phyloP scores from a whole-genome alignment of 1,140 invertebrate species.

The Monochamus saltuarius region DNA sequence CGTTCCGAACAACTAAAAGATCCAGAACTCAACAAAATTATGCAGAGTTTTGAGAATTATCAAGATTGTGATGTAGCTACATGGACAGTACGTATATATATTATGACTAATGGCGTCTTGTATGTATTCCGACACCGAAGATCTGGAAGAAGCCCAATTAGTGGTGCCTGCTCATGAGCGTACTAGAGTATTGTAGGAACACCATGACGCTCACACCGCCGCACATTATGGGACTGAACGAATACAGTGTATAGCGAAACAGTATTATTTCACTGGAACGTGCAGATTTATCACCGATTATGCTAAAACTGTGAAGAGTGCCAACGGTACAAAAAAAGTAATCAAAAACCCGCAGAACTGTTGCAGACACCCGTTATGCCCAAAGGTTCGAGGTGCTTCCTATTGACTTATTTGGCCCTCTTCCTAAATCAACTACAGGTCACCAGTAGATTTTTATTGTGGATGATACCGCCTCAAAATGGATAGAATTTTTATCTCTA shows the following conservation, averaged over 20 bases:
- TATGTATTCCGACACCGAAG: slow-evolving; percentile 37
- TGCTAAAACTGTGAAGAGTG: slow-evolving; percentile 19
- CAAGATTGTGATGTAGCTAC: not conserved
- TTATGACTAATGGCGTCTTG: slow-evolving; percentile 41
- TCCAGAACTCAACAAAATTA: slow-evolving; percentile 1
- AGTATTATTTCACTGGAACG: slow-evolving; percentile 45
- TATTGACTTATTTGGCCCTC: slow-evolving; percentile 38
- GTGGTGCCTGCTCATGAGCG: slow-evolving; percentile 31
- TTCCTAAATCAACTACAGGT: slow-evolving; percentile 11
- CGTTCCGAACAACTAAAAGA: slow-evolving; percentile 10
- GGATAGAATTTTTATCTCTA: slow-evolving; percentile 32
- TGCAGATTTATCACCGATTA: slow-evolving; percentile 34
- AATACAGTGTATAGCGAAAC: slow-evolving; percentile 24
- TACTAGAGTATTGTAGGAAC: slow-evolving; percentile 21
- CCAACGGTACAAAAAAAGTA: slow-evolving; percentile 27
- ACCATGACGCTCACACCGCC: slow-evolving; percentile 39
- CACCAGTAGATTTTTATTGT: slow-evolving; percentile 35
- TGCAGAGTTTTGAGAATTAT: slow-evolving; percentile 3
- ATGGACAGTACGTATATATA: slow-evolving; percentile 33
- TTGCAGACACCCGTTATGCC: slow-evolving; percentile 19
- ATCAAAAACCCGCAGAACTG: slow-evolving; percentile 28
- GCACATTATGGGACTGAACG: slow-evolving; percentile 41
- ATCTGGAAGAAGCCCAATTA: slow-evolving; percentile 36
- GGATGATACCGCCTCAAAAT: slow-evolving; percentile 31
- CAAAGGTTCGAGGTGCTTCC: slow-evolving; percentile 33